Evolutionary conservation across 2,113 vertebrate species (phyloP), one percentile per base, ranked within the genome.

Genomic region (Pleuronectes platessa): DNA sequence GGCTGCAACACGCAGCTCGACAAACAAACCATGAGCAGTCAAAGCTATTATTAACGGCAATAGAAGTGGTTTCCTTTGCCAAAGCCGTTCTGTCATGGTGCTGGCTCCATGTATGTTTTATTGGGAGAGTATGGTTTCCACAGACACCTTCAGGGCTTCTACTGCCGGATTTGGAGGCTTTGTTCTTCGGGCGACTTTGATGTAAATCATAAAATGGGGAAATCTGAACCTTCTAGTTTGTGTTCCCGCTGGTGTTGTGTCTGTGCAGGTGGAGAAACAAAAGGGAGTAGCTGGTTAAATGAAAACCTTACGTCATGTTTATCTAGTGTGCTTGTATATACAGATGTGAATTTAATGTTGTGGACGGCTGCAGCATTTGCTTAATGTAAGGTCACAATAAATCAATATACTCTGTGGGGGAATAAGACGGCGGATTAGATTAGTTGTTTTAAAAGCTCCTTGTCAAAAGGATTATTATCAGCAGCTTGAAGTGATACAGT

Each of bases 41-140:
- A 85, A 81, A 89, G 90, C 78, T 91, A 66, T 92, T 84, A 93
- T 94, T 91, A 93, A 85, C 89, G 82, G 74, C 78, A 85, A 79
- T 70, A 79, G 84, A 91, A 90, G 88, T 84, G 73, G 79, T 88
- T 84, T 55, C 71, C 68, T 76, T 76, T 86, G 74, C 81, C 69
- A 63, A 72, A 85, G 79, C 79, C 80, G 10, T 61, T 68, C 71
- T 83, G 79, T 81, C 81, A 84, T 65, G 70, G 61, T 83, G 76
- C 74, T 55, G 8, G 74, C 53, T 66, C 71, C 71, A 65, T 70
- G 11, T 83, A 31, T 47, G 42, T 71, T 78, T 87, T 67, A 78
- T 47, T 74, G 79, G 71, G 31, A 49, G 72, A 59, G 61, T 74
- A 67, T 74, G 73, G 62, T 70, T 84, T 89, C 73, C 79, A 80